These are phyloP conservation scores for Ormyrus pomaceus DNA, from an alignment of 2,888 invertebrate genomes.

Conservation along the genomic window DNA sequence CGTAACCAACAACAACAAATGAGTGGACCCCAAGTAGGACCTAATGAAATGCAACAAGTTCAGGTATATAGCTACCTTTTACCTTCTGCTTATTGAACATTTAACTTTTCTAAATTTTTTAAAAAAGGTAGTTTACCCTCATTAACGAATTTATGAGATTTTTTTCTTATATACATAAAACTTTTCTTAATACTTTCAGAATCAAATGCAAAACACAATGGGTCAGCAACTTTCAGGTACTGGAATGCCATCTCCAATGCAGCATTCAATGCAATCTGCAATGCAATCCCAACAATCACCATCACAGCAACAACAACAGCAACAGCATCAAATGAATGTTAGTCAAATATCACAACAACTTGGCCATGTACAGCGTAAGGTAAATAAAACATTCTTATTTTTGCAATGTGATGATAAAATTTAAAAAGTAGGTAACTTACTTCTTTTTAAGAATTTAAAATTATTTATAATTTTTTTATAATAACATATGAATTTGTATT, in stretches of 20 bases:
- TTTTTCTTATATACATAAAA: no score
- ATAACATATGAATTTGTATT: neutral
- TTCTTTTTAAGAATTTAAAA: neutral
- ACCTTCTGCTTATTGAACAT: no score
- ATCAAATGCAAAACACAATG: constrained; percentile 68
- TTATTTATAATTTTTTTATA: neutral
- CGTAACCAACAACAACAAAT: constrained; percentile 64
- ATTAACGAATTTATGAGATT: no score
- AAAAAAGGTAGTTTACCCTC: no score
- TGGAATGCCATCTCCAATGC: constrained; percentile 59
- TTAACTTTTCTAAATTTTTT: no score
- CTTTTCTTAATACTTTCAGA: constrained; percentile 57
- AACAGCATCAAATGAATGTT: constrained; percentile 71
- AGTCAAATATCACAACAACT: constrained; percentile 76
- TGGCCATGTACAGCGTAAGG: constrained; percentile 75
- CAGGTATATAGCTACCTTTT: neutral
- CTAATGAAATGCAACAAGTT: constrained; percentile 70
- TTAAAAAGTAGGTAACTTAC: neutral
- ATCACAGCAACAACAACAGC: constrained; percentile 41
- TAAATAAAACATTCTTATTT: constrained; percentile 49
- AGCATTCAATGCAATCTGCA: constrained; percentile 67
- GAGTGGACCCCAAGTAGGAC: constrained; percentile 63
- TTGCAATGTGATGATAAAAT: neutral
- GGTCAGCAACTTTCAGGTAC: constrained; percentile 65
- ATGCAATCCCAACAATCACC: constrained; percentile 60